Percentiles rank a stretch among this genome's conserved stretches.
These are phyloP conservation scores for Anas flavirostris DNA, from an alignment of 2,797 vertebrate species.

Conservation along the genomic window DNA sequence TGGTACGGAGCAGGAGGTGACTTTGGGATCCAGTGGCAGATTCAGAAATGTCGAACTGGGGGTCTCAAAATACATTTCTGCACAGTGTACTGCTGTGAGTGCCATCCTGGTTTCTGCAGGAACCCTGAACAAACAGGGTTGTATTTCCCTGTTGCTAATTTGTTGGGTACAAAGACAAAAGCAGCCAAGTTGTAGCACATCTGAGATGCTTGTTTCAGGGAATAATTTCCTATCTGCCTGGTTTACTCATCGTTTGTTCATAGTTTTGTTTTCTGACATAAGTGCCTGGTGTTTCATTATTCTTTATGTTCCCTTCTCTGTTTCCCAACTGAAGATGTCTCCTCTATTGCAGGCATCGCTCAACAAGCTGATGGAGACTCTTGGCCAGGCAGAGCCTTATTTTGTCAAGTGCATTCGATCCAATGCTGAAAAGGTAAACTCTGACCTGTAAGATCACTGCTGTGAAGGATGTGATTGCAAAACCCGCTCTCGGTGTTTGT, in stretches of 20 bases:
- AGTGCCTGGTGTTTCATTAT: neutral
- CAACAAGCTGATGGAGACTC: slow-evolving; percentile 98
- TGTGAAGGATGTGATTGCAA: neutral
- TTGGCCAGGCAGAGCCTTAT: slow-evolving; percentile 96
- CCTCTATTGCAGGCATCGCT: slow-evolving; percentile 87
- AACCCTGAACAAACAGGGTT: neutral
- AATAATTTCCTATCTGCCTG: neutral
- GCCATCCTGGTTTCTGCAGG: neutral
- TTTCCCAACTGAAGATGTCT: neutral
- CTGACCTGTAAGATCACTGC: fast-evolving
- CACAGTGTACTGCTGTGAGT: no score
- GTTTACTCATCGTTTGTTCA: neutral
- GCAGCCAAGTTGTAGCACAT: neutral
- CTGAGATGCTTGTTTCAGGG: neutral
- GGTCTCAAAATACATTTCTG: neutral
- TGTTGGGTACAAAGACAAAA: neutral
- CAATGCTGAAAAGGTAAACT: slow-evolving; percentile 95
- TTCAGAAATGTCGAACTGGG: neutral
- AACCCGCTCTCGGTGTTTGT: neutral
- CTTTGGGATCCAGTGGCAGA: neutral
- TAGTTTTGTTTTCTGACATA: neutral
- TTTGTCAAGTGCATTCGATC: slow-evolving; percentile 99
- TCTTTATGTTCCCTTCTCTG: fast-evolving
- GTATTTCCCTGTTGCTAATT: neutral
- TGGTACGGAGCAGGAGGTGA: neutral